Conservation (phyloP, 30 jellyfish, hydroid and myxozoan genomes). For the Aurelia coerulea region DNA sequence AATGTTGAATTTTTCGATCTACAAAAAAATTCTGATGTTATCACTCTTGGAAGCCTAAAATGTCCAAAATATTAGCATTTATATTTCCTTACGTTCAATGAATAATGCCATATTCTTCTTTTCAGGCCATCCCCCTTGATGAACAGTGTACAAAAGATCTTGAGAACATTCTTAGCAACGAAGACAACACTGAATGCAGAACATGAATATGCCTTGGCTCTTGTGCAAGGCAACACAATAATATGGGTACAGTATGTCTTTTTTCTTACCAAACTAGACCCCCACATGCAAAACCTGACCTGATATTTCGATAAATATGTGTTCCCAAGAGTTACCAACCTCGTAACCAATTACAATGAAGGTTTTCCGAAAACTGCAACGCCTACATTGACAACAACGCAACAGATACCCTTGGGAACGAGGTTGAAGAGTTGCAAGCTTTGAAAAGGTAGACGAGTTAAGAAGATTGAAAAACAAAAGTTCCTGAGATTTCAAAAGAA, state of each 20-base stretch:
- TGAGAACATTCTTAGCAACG: constrained; percentile 54
- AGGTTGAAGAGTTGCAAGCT: too few relatives aligned
- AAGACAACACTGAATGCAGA: constrained; percentile 39
- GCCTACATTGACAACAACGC: too few relatives aligned
- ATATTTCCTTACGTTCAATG: background rate
- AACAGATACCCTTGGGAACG: too few relatives aligned
- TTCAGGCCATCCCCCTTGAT: constrained; percentile 23
- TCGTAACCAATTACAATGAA: too few relatives aligned
- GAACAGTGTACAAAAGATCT: constrained; percentile 17
- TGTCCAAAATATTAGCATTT: background rate
- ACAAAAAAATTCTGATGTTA: background rate
- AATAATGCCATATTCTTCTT: background rate
- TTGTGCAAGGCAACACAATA: constrained; percentile 42
- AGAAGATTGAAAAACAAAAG: too few relatives aligned
- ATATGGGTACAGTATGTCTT: constrained; percentile 49
- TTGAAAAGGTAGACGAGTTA: too few relatives aligned
- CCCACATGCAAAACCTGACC: too few relatives aligned
- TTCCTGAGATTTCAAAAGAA: too few relatives aligned
- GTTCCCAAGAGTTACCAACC: too few relatives aligned
- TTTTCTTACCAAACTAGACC: background rate
- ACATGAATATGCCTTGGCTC: constrained; percentile 69
- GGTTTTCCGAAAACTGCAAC: too few relatives aligned
- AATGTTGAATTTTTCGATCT: background rate
- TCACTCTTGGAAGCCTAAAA: too few relatives aligned
- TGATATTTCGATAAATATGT: too few relatives aligned